Conservation (phyloP, 2,113 vertebrate species). For the Tenebrosternarchus preto region DNA sequence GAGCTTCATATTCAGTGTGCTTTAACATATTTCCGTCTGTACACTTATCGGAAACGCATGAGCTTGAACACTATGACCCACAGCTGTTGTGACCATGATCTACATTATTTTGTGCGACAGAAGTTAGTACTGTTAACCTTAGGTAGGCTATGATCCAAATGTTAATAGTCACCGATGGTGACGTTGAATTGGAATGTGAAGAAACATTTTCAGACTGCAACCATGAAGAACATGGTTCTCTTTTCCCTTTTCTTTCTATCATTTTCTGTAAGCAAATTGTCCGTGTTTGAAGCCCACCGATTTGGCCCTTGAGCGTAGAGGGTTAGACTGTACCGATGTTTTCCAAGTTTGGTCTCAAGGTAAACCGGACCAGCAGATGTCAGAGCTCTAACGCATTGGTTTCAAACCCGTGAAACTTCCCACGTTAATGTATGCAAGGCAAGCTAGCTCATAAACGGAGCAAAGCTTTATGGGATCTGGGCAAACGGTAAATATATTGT, state of each 20-base stretch:
- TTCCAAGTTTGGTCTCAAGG: neutral
- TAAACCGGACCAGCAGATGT: neutral
- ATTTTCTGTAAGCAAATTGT: neutral
- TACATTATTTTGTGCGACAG: constrained; percentile 4
- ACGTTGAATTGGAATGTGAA: constrained; percentile 28
- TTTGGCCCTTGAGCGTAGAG: neutral
- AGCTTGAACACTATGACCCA: constrained; percentile 4
- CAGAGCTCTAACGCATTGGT: neutral
- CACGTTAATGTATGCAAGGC: neutral
- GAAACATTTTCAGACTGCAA: constrained; percentile 26
- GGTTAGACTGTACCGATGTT: neutral
- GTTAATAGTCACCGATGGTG: constrained; percentile 32
- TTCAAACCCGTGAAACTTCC: neutral
- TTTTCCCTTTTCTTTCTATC: neutral
- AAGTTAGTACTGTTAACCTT: constrained; percentile 38
- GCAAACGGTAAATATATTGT: constrained; percentile 5
- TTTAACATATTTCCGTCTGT: constrained; percentile 33
- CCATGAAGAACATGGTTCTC: constrained; percentile 2
- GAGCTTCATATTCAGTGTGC: constrained; percentile 36
- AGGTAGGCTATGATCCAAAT: constrained; percentile 16
- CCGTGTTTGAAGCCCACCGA: constrained; percentile 6
- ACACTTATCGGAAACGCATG: neutral
- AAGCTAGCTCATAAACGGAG: neutral
- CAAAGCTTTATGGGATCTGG: neutral
- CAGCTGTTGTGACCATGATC: constrained; percentile 29